Base-by-base conservation (phyloP, 2,888 invertebrate species). In the Phragmatobia fuliginosa region DNA sequence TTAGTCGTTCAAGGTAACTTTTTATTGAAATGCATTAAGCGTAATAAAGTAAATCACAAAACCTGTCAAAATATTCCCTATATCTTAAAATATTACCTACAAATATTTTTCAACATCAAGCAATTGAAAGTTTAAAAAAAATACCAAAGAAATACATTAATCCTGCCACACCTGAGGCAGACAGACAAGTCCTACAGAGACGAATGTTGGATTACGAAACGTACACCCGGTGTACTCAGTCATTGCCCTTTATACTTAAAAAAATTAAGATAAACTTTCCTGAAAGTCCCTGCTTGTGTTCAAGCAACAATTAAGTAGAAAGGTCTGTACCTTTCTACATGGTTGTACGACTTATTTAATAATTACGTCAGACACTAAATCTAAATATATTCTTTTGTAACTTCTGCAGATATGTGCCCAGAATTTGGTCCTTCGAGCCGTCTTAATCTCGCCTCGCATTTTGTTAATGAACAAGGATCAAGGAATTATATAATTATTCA, bases 101-200 rank as follows among this genome's bases (percentile, higher is more conserved):
- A 16, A 16, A 10, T 14, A 6, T 56, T 16, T 52, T 28, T n/a
- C n/a, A 56, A 56, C 14, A 16, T 56, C 10, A 25, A 52, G 6
- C 16, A 28, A 14, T 28, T 14, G 14, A 56, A 56, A 14, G 16
- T 16, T n/a, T 28, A 56, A 16, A 28, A 28, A 16, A 56, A 28
- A 56, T 28, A 14, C 1, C 28, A 56, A 28, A 25, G 8, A 62
- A 18, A 38, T 28, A 38, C 28, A 62, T 56, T 56, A 56, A 28
- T 16, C 14, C 25, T 28, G 28, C 1, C 10, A 28, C 28, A 41
- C 62, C 25, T 79, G 87, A 86, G 88, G 68, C 72, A 83, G 88
- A 91, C 79, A 80, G 88, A 92, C 91, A 85, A 76, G 75, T 65
- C 68, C 81, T 90, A 90, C 89, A 88, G 86, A 88, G 91, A 92